Conservation (phyloP, 2,113 vertebrate species). For the Lipotes vexillifer region DNA sequence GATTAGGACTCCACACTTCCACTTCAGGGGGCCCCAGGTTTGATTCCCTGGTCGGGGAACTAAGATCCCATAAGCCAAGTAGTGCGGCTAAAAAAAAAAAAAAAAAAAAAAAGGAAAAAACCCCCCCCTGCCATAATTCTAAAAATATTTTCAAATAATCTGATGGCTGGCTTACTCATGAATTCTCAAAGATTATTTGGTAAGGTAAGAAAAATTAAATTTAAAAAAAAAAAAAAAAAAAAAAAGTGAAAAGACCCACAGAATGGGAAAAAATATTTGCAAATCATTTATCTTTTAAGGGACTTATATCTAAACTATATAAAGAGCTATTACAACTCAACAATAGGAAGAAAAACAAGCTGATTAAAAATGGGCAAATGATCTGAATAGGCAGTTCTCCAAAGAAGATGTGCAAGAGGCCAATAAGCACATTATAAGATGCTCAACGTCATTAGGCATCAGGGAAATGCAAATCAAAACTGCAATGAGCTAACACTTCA, state of each 20-base stretch:
- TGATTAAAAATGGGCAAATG: constrained; percentile 1
- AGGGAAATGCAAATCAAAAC: constrained; percentile 1
- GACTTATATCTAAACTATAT: neutral
- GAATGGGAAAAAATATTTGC: neutral
- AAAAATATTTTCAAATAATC: neutral
- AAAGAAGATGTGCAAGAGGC: neutral
- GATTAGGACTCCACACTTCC: neutral
- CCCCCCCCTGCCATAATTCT: neutral
- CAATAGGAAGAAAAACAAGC: neutral
- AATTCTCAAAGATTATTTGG: constrained; percentile 7
- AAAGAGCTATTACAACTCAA: neutral
- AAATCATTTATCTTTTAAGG: constrained; percentile 5
- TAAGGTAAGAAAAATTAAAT: constrained; percentile 11
- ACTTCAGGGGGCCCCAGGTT: neutral
- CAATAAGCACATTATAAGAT: neutral
- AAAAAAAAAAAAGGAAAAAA: neutral
- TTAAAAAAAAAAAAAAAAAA: neutral
- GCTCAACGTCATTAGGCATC: neutral
- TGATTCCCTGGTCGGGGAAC: neutral
- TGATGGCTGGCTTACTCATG: neutral
- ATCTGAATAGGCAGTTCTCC: neutral
- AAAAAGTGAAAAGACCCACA: neutral
- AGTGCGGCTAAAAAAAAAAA: too few relatives aligned
- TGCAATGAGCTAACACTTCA: neutral
- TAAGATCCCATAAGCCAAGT: neutral